phyloP scores from a whole-genome alignment of 2,113 vertebrate genomes.

The Nerophis ophidion region DNA sequence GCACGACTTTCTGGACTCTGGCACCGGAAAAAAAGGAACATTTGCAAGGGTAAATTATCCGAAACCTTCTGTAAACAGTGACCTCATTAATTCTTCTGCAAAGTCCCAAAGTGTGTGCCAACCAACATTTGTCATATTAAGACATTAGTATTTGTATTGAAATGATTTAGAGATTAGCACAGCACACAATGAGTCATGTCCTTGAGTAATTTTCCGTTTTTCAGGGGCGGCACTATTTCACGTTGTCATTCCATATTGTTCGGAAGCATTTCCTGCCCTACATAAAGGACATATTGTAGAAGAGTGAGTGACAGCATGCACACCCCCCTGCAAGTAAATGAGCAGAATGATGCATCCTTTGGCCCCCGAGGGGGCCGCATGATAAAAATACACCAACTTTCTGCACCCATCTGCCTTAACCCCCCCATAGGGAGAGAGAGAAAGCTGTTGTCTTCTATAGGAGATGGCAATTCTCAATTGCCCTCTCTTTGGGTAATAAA shows the following conservation, averaged over 20 bases:
- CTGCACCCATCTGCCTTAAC: slow-evolving; percentile 36
- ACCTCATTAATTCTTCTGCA: background rate
- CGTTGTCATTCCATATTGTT: slow-evolving; percentile 19
- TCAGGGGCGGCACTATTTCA: slow-evolving; percentile 31
- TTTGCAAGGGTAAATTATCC: slow-evolving; percentile 14
- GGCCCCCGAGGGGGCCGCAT: slow-evolving; percentile 19
- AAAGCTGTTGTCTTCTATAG: background rate
- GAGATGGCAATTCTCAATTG: slow-evolving; percentile 13
- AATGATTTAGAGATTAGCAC: slow-evolving; percentile 38
- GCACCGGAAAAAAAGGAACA: slow-evolving; percentile 10
- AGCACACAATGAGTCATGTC: slow-evolving; percentile 41
- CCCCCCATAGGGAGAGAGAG: slow-evolving; percentile 25
- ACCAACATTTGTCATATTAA: slow-evolving; percentile 4
- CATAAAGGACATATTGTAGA: slow-evolving; percentile 57
- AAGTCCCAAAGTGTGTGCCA: background rate
- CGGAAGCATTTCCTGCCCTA: slow-evolving; percentile 49
- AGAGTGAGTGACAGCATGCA: slow-evolving; percentile 42
- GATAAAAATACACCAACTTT: slow-evolving; percentile 48
- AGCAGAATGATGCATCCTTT: slow-evolving; percentile 34
- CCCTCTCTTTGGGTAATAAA: background rate
- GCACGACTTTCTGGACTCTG: slow-evolving; percentile 17
- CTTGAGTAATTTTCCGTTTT: slow-evolving; percentile 47
- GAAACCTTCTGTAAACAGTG: slow-evolving; percentile 7
- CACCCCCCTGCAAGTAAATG: slow-evolving; percentile 29
- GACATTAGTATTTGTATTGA: slow-evolving; percentile 25